Evolutionary conservation across 2,113 vertebrate genomes (phyloP).

Genomic region (Gymnarchus niloticus): DNA sequence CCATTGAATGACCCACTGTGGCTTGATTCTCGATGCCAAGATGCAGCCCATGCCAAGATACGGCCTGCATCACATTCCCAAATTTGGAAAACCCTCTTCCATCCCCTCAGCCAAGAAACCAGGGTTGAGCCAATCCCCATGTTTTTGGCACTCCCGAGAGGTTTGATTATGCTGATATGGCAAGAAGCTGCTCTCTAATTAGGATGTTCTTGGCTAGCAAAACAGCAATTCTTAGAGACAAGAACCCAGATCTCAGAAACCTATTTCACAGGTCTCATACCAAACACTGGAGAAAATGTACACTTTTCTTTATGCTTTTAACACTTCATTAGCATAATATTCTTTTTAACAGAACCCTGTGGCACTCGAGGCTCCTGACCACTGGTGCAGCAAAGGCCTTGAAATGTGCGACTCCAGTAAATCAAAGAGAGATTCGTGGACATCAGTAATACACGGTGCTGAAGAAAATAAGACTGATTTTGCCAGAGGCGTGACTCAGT

Average conservation of each 20-base stretch:
- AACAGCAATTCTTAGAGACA: background rate
- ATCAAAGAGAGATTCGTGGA: background rate
- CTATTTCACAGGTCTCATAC: background rate
- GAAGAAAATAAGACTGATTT: conserved; percentile 7
- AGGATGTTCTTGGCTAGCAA: background rate
- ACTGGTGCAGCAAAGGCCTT: background rate
- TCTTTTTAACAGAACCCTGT: background rate
- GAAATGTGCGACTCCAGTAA: background rate
- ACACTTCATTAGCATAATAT: background rate
- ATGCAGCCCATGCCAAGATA: background rate
- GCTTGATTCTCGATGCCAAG: background rate
- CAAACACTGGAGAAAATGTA: background rate
- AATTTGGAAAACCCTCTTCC: background rate
- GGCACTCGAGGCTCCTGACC: background rate
- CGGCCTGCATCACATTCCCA: background rate
- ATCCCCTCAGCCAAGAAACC: background rate
- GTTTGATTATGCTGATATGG: background rate
- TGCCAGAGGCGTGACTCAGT: background rate
- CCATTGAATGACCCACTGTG: background rate
- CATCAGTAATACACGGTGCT: background rate
- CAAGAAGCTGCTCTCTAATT: background rate
- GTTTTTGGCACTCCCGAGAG: background rate
- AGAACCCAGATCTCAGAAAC: background rate
- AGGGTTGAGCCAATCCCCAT: background rate
- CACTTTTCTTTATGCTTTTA: background rate